Evolutionary conservation across 2,797 vertebrate species (phyloP), one percentile per base, ranked within the genome.

Genomic region (Cyprinella venusta): DNA sequence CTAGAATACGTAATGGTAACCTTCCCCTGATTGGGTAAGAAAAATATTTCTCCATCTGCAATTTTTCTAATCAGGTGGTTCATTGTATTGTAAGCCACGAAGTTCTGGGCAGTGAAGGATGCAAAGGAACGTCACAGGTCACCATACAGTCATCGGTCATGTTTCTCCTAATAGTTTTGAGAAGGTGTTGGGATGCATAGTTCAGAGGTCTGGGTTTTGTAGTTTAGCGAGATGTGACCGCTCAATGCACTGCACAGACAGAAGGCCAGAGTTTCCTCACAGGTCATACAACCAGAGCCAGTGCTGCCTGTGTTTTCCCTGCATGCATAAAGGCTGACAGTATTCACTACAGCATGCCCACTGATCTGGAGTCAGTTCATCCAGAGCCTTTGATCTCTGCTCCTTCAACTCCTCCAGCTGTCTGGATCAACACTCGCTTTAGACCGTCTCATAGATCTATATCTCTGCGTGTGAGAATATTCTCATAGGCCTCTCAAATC

Each of bases 341-440:
- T 67, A 30, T 78, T 85, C n/a, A 68, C 24, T 77, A 30, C 13
- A 40, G 30, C 68, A 68, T 65, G 30, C 50, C 68, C 82, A 79
- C 75, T 78, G 82, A 75, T 90, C 63, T 69, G 81, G 84, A 88
- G 86, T 84, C 87, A 87, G 87, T 81, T 87, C 40, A 78, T 64
- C 84, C 81, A 70, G 86, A 64, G 63, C 61, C 72, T 76, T 90
- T 89, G 88, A 92, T 93, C 90, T 90, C 87, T 71, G 86, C 87
- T 90, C 69, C 86, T 75, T 91, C 87, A 84, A 81, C 65, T 74
- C 67, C 65, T 69, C 82, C 65, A 76, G 56, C 56, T 61, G n/a
- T 24, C 68, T 33, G 36, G 48, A 63, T 71, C 21, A 61, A 10
- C 50, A 45, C 45, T 76, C 52, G 6, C 63, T 63, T 18, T 76